Percentiles rank a stretch among this genome's conserved stretches.
Conservation (phyloP, 2,113 vertebrate genomes). For the Geothlypis trichas region DNA sequence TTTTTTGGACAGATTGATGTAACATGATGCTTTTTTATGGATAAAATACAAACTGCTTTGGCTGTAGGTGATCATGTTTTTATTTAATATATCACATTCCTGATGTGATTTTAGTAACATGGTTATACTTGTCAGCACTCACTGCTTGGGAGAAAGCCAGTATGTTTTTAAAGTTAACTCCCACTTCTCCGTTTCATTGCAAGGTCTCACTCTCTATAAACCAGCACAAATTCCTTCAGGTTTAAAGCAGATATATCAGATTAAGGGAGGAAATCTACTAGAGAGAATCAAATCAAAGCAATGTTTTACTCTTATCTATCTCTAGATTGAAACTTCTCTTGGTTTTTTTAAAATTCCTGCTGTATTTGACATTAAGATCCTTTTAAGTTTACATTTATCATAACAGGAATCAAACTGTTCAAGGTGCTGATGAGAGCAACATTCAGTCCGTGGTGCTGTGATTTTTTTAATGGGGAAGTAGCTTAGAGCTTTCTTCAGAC, state of each 20-base stretch:
- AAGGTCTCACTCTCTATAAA: constrained; percentile 22
- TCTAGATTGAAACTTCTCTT: background rate
- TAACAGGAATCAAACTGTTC: background rate
- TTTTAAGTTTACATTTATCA: background rate
- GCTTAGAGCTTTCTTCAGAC: constrained; percentile 48
- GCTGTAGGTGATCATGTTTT: constrained; percentile 33
- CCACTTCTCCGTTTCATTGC: constrained; percentile 41
- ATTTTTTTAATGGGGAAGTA: constrained; percentile 31
- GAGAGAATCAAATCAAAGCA: background rate
- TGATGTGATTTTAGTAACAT: constrained; percentile 71
- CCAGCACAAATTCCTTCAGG: background rate
- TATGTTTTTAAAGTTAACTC: constrained; percentile 59
- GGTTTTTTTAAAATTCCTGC: constrained; percentile 32
- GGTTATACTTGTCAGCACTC: constrained; percentile 73
- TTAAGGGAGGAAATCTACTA: background rate
- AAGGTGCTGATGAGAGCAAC: background rate
- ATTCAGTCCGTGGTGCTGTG: background rate
- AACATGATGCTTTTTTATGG: constrained; percentile 36
- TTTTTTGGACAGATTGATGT: constrained; percentile 62
- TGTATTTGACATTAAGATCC: background rate
- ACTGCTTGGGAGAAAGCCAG: constrained; percentile 69
- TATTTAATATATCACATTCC: constrained; percentile 68
- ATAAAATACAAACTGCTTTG: constrained; percentile 60
- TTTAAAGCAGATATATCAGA: constrained; percentile 29
- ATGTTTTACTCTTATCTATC: background rate